Evolutionary conservation across 2,888 invertebrate species (phyloP), one percentile per base, ranked within the genome.

Genomic region (Dromius quadrimaculatus): DNA sequence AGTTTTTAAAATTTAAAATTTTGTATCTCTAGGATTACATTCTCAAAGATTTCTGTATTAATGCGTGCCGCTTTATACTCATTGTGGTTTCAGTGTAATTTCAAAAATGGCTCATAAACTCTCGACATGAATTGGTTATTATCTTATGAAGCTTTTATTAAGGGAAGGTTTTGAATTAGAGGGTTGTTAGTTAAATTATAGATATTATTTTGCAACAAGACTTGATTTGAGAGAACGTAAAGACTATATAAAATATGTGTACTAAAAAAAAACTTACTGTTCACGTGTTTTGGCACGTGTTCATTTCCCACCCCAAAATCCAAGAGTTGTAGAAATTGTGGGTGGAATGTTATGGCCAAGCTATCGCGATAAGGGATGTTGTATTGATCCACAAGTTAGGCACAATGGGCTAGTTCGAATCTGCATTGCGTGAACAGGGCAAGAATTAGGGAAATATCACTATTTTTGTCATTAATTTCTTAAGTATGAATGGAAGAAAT

Each of bases 21-120:
- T n/a, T n/a, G n/a, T n/a, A n/a, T n/a, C n/a, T n/a, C n/a, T n/a
- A n/a, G n/a, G n/a, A n/a, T n/a, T n/a, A n/a, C n/a, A n/a, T n/a
- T n/a, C n/a, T n/a, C n/a, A n/a, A n/a, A n/a, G n/a, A n/a, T n/a
- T n/a, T n/a, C n/a, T n/a, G n/a, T n/a, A n/a, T n/a, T n/a, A n/a
- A n/a, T 41, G 41, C 28, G 28, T 28, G 28, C 41, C 41, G 41
- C 41, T 41, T 2, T 6, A 11, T 15, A 11, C 13, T 9, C 15
- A 13, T 41, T 41, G 41, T 41, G 41, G 41, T 41, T n/a, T 15
- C 15, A 15, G 15, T 3, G 2, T 15, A n/a, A 50, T 50, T 50
- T 50, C 22, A 50, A 50, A 50, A 50, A 50, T 50, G 50, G 23
- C 5, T 50, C 50, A 15, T 50, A 50, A 50, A 50, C 9, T 22